phyloP scores from a whole-genome alignment of 2,888 invertebrate genomes.

The Nomada hirtipes region DNA sequence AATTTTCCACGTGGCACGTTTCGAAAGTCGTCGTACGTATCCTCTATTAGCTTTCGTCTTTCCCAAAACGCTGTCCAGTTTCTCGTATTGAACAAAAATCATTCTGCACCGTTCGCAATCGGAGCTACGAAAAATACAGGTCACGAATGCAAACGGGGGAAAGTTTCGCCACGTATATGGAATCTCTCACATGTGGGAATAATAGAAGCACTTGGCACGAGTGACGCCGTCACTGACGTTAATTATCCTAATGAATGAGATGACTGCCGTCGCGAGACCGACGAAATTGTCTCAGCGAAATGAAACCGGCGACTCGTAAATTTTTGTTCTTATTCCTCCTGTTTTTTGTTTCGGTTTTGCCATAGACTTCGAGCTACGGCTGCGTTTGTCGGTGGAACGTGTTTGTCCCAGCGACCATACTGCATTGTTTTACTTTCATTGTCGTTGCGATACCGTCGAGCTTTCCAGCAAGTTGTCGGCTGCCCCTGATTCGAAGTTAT shows the following conservation, averaged over 20 bases:
- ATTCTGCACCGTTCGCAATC: background rate
- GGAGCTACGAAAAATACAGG: conserved; percentile 30
- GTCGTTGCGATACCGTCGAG: background rate
- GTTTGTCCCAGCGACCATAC: background rate
- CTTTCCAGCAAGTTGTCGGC: background rate
- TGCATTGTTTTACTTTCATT: background rate
- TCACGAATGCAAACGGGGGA: conserved; percentile 17
- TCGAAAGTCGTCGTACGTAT: too few relatives aligned
- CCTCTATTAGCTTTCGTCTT: background rate
- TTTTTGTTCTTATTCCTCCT: background rate
- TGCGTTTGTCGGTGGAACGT: background rate
- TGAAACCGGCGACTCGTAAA: background rate
- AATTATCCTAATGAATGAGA: conserved; percentile 53
- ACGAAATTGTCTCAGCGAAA: conserved; percentile 26
- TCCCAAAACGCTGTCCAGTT: background rate
- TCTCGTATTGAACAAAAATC: background rate
- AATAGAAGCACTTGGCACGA: conserved; percentile 29
- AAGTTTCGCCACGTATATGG: conserved; percentile 20
- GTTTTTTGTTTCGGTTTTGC: background rate
- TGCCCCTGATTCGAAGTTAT: background rate
- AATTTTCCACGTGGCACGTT: too few relatives aligned
- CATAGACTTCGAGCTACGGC: background rate
- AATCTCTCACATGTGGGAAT: conserved; percentile 27
- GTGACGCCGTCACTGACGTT: conserved; percentile 38
- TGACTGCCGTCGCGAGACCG: background rate